Conservation (phyloP, 2,888 invertebrate genomes). For the Mylabris sibirica region DNA sequence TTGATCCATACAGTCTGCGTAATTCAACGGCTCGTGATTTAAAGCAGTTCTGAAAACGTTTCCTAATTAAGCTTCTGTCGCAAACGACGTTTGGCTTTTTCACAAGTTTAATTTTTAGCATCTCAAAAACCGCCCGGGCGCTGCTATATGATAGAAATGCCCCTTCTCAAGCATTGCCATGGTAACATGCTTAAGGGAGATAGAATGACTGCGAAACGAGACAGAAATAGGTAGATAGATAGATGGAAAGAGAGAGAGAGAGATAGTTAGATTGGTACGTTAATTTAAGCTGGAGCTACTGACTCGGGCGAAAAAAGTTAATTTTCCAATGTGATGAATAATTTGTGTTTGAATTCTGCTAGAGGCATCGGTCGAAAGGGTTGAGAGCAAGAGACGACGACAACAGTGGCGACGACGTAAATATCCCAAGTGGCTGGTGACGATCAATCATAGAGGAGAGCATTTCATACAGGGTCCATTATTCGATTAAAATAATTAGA, state of each 20-base stretch:
- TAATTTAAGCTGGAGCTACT: conserved; percentile 49
- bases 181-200: conserved; percentile 37
- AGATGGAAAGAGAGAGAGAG: conserved; percentile 45
- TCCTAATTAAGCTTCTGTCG: conserved; percentile 64
- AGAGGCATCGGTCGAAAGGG: conserved; percentile 52
- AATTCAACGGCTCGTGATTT: conserved; percentile 60
- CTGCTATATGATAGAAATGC: conserved; percentile 43
- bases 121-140: conserved; percentile 50
- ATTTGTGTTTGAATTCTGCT: conserved; percentile 53
- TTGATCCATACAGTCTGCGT: conserved; percentile 34
- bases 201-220: conserved; percentile 13
- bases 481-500: conserved; percentile 56
- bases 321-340: conserved; percentile 60
- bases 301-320: conserved; percentile 55
- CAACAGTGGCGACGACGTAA: conserved; percentile 20
- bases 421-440: conserved; percentile 22
- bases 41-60: conserved; percentile 61
- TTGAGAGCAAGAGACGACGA: conserved; percentile 33
- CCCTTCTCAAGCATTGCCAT: conserved; percentile 48
- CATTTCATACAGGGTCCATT: conserved; percentile 43
- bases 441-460: conserved; percentile 45
- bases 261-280: conserved; percentile 43
- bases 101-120: conserved; percentile 61
- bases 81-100: conserved; percentile 62
- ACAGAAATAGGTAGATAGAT: conserved; percentile 35